These are phyloP conservation scores for Mesodorylaimus sp. DNA, from an alignment of 2,888 invertebrate genomes.

Conservation along the genomic window DNA sequence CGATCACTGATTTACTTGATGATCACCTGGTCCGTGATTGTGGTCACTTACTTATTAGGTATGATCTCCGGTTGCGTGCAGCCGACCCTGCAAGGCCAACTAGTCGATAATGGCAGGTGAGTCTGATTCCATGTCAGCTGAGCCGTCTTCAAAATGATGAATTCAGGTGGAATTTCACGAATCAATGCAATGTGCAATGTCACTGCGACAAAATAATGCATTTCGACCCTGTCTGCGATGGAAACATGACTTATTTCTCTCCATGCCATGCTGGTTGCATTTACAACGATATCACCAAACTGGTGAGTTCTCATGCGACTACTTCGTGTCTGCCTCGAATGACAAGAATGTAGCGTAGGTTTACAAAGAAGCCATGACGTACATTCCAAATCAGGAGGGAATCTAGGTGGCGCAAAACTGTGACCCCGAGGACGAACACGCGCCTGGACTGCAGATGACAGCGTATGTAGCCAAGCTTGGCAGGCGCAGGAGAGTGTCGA, in stretches of 20 bases:
- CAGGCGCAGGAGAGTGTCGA: too few relatives aligned
- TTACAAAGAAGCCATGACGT: too few relatives aligned
- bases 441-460: too few relatives aligned
- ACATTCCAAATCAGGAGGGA: too few relatives aligned
- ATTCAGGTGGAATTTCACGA: slow-evolving; percentile 14
- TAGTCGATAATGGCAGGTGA: neutral
- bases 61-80: slow-evolving; percentile 17
- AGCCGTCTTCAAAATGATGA: too few relatives aligned
- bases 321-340: too few relatives aligned
- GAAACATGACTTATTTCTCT: slow-evolving; percentile 46
- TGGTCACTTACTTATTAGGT: slow-evolving; percentile 16
- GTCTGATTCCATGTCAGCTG: too few relatives aligned
- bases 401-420: too few relatives aligned
- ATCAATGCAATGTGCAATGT: slow-evolving; percentile 43
- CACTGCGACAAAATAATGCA: slow-evolving; percentile 40
- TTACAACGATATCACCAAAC: neutral
- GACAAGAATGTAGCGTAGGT: too few relatives aligned
- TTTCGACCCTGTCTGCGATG: slow-evolving; percentile 48
- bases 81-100: neutral
- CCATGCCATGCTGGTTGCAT: slow-evolving; percentile 55
- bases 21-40: slow-evolving; percentile 16
- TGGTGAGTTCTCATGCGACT: too few relatives aligned
- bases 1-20: slow-evolving; percentile 15
- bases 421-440: too few relatives aligned
- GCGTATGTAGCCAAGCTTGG: too few relatives aligned